Percentiles rank a stretch among this genome's conserved stretches.
These are phyloP conservation scores for Agelaius tricolor DNA, from an alignment of 2,113 vertebrate species.

Conservation along the genomic window DNA sequence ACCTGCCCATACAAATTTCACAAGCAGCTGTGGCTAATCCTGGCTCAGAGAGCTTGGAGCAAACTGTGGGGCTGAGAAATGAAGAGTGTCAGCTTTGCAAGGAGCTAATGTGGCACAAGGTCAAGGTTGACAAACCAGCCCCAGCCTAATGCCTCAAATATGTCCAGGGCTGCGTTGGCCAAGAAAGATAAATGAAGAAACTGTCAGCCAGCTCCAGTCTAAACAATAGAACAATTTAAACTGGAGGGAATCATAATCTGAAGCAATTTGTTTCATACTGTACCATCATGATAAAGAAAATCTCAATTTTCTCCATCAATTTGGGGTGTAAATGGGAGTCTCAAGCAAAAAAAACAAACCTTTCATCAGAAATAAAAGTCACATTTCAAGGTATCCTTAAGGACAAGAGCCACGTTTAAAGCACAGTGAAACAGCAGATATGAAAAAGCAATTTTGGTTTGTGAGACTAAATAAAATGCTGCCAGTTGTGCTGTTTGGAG, in stretches of 20 bases:
- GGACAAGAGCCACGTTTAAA: neutral
- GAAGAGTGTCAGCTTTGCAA: slow-evolving; percentile 55
- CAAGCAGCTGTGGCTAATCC: neutral
- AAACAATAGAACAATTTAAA: slow-evolving; percentile 57
- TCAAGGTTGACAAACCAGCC: slow-evolving; percentile 56
- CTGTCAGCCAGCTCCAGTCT: slow-evolving; percentile 27
- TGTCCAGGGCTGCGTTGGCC: neutral
- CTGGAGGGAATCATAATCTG: slow-evolving; percentile 36
- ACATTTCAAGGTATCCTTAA: neutral
- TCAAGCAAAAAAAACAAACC: neutral
- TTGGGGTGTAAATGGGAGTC: neutral
- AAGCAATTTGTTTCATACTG: slow-evolving; percentile 47
- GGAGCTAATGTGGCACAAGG: slow-evolving; percentile 46
- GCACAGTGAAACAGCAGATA: neutral
- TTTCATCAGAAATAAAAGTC: neutral
- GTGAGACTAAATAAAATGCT: neutral
- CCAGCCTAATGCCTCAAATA: neutral
- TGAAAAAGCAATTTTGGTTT: neutral
- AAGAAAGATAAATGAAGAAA: slow-evolving; percentile 32
- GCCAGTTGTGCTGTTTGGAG: neutral
- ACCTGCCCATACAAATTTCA: neutral
- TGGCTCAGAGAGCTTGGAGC: neutral
- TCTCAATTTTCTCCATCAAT: slow-evolving; percentile 21
- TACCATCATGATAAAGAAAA: slow-evolving; percentile 37
- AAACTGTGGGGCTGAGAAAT: slow-evolving; percentile 14